A percentile compares a stretch with the other conserved stretches of the same genome.
Conservation (phyloP, 2,888 invertebrate species). For the Ectobius pallidus region DNA sequence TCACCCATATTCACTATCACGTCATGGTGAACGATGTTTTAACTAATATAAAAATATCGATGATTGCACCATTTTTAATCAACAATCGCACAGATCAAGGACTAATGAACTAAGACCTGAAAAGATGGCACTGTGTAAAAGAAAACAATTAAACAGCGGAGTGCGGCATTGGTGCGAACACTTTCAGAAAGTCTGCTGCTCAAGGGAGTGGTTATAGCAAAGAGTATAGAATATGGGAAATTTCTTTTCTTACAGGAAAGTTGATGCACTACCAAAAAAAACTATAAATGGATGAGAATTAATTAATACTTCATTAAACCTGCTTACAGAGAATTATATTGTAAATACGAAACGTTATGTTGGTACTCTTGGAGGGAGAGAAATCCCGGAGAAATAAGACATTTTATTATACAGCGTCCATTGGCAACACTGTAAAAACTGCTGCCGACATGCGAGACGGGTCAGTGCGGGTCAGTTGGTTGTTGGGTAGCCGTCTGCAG, state of each 20-base stretch:
- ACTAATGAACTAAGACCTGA: conserved; percentile 41
- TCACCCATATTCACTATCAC: conserved; percentile 18
- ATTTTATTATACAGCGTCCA: too few relatives aligned
- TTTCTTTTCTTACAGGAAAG: too few relatives aligned
- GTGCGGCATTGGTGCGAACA: conserved; percentile 2
- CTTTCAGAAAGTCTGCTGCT: background rate
- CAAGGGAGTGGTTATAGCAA: background rate
- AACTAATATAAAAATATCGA: conserved; percentile 6
- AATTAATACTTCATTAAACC: too few relatives aligned
- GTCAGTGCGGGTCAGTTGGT: background rate
- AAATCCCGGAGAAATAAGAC: too few relatives aligned
- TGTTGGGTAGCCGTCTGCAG: background rate
- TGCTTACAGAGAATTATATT: too few relatives aligned
- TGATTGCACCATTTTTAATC: conserved; percentile 35
- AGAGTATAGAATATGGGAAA: too few relatives aligned
- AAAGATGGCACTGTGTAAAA: conserved; percentile 42
- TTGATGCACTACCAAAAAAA: too few relatives aligned
- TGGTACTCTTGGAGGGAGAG: too few relatives aligned
- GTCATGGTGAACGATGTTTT: conserved; percentile 10
- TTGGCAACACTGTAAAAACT: background rate
- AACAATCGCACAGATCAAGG: conserved; percentile 39
- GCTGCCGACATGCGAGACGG: background rate
- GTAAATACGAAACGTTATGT: too few relatives aligned
- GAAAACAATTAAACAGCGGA: conserved; percentile 31
- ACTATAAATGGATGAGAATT: too few relatives aligned